A percentile compares a stretch with the other conserved stretches of the same genome.
phyloP scores from a whole-genome alignment of 1,140 invertebrate species.

The Euwallacea fornicatus region DNA sequence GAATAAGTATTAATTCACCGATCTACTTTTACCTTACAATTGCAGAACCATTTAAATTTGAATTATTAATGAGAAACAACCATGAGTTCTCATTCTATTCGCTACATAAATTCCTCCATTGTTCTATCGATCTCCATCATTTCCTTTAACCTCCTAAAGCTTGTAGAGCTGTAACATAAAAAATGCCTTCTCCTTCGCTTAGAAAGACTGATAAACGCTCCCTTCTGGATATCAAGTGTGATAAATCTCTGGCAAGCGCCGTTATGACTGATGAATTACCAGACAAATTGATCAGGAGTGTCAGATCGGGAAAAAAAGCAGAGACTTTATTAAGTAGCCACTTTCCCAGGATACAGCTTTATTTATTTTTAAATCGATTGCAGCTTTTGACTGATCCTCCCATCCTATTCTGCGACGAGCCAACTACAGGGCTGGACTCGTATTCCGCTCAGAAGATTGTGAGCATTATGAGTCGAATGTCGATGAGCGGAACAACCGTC shows the following conservation, averaged over 20 bases:
- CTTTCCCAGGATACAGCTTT: too few species aligned
- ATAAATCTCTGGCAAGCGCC: constrained; percentile 17
- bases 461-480: constrained; percentile 68
- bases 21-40: too few species aligned
- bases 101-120: too few species aligned
- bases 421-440: constrained; percentile 91
- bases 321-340: neutral
- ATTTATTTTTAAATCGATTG: constrained; percentile 1
- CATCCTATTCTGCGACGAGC: constrained; percentile 94
- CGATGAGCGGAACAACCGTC: constrained; percentile 76
- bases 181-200: constrained; percentile 1
- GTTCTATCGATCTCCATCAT: too few species aligned
- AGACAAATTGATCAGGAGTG: constrained; percentile 18
- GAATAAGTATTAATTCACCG: too few species aligned
- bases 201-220: constrained; percentile 23
- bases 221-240: constrained; percentile 5
- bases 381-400: constrained; percentile 89
- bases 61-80: too few species aligned
- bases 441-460: constrained; percentile 89
- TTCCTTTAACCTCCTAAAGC: constrained; percentile 2
- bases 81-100: too few species aligned
- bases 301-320: neutral
- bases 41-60: too few species aligned
- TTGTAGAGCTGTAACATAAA: constrained; percentile 5
- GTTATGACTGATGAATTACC: constrained; percentile 15